Conservation (phyloP, 92 coral and sea anemone genomes). For the Palythoa grandiflora region DNA sequence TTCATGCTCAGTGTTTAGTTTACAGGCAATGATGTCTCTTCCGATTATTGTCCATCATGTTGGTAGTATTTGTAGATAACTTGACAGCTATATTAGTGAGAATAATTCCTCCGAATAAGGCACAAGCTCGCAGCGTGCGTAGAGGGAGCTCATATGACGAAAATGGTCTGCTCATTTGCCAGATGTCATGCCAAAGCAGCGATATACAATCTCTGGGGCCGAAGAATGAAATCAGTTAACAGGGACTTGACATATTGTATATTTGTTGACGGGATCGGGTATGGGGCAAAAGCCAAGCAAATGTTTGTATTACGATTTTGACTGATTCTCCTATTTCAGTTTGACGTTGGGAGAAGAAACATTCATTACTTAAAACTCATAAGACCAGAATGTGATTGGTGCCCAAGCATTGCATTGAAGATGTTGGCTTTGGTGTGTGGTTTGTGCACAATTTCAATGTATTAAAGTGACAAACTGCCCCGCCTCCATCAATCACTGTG, state of each 20-base stretch:
- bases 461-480: constrained; percentile 42
- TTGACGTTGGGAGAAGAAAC: constrained; percentile 12
- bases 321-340: constrained; percentile 16
- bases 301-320: constrained; percentile 16
- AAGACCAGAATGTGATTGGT: constrained; percentile 29
- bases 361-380: constrained; percentile 17
- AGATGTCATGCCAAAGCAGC: constrained; percentile 35
- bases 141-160: constrained; percentile 1
- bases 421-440: constrained; percentile 34
- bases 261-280: constrained; percentile 34
- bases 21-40: background rate
- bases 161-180: constrained; percentile 27
- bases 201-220: constrained; percentile 35
- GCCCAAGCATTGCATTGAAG: constrained; percentile 1
- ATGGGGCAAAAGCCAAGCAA: constrained; percentile 15
- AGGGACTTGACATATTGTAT: constrained; percentile 21
- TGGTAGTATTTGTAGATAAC: background rate
- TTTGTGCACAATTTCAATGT: constrained; percentile 38
- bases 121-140: background rate
- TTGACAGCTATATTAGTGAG: constrained; percentile 1
- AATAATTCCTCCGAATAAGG: constrained; percentile 8
- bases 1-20: constrained; percentile 29
- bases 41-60: constrained; percentile 9
- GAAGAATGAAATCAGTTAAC: constrained; percentile 43
- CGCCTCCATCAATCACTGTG: constrained; percentile 41